Evolutionary conservation across 2,797 vertebrate genomes (phyloP).

Genomic region (Hyperoplus immaculatus): DNA sequence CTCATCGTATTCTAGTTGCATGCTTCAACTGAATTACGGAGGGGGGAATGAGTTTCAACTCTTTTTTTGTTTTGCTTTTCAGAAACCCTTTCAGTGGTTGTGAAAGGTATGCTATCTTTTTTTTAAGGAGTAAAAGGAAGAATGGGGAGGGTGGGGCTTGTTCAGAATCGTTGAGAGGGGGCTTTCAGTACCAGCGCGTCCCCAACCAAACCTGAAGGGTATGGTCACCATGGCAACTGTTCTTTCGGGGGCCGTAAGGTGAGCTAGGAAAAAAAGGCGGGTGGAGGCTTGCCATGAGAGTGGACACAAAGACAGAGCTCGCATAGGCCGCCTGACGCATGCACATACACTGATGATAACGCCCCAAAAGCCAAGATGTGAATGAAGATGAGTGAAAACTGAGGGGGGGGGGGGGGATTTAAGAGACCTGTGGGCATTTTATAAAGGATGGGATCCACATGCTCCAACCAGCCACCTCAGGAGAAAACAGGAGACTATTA

Average conservation of each 20-base stretch:
- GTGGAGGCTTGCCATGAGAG: slow-evolving; percentile 34
- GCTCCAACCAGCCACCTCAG: slow-evolving; percentile 29
- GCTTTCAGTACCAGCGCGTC: slow-evolving; percentile 69
- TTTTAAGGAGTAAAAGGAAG: slow-evolving; percentile 29
- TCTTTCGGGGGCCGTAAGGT: slow-evolving; percentile 69
- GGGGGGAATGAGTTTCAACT: slow-evolving; percentile 12
- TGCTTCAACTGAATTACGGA: slow-evolving; percentile 29
- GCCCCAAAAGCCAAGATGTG: slow-evolving; percentile 29
- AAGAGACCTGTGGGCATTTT: slow-evolving; percentile 30
- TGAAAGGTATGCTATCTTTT: slow-evolving; percentile 27
- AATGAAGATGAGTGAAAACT: slow-evolving; percentile 50
- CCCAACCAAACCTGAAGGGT: slow-evolving; percentile 51
- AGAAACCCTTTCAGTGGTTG: slow-evolving; percentile 40
- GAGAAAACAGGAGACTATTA: slow-evolving; percentile 39
- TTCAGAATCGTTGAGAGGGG: slow-evolving; percentile 44
- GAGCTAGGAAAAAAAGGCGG: slow-evolving; percentile 36
- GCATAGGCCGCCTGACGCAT: background rate
- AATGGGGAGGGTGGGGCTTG: slow-evolving; percentile 65
- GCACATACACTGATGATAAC: slow-evolving; percentile 18
- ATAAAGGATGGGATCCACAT: slow-evolving; percentile 24
- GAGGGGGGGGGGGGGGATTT: slow-evolving; percentile 43
- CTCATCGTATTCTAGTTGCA: slow-evolving; percentile 28
- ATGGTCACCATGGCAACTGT: slow-evolving; percentile 79
- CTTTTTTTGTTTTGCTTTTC: slow-evolving; percentile 5
- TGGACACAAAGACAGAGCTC: slow-evolving; percentile 51